These are phyloP conservation scores for Calyptommatus sinebrachiatus DNA, from an alignment of 2,113 vertebrate species.

Conservation along the genomic window DNA sequence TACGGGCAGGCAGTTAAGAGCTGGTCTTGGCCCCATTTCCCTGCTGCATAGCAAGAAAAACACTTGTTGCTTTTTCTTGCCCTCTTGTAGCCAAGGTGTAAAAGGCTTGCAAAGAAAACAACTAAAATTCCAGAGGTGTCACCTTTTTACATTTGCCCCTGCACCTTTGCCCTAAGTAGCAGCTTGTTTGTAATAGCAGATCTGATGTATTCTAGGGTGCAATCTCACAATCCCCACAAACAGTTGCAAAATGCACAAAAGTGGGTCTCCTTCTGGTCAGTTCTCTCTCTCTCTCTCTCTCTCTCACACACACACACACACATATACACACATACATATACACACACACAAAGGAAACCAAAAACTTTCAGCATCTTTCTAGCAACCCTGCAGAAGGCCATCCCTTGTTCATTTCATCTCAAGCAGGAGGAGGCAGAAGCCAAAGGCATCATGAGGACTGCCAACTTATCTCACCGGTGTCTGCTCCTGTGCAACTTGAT, in stretches of 20 bases:
- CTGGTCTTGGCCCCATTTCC: neutral
- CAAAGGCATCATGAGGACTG: too few relatives aligned
- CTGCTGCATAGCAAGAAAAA: neutral
- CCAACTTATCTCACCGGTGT: neutral
- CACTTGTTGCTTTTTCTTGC: neutral
- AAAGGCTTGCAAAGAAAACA: too few relatives aligned
- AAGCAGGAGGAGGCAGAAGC: neutral
- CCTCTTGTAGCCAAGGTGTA: neutral
- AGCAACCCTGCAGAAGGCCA: neutral
- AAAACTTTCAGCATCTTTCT: too few relatives aligned
- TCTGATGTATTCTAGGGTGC: too few relatives aligned
- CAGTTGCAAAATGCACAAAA: neutral
- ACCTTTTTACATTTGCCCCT: neutral
- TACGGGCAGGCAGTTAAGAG: too few relatives aligned
- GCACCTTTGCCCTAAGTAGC: neutral
- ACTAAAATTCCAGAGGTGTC: neutral
- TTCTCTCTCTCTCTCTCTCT: too few relatives aligned
- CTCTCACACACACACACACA: too few relatives aligned
- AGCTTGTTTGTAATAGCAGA: neutral
- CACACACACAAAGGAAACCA: too few relatives aligned
- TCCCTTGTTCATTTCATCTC: neutral
- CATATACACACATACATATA: too few relatives aligned
- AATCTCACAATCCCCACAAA: too few relatives aligned
- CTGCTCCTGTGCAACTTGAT: neutral
- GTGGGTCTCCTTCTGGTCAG: neutral